Percentiles rank a stretch among this genome's conserved stretches.
phyloP scores from a whole-genome alignment of 2,888 invertebrate genomes.

The Congeria kusceri region DNA sequence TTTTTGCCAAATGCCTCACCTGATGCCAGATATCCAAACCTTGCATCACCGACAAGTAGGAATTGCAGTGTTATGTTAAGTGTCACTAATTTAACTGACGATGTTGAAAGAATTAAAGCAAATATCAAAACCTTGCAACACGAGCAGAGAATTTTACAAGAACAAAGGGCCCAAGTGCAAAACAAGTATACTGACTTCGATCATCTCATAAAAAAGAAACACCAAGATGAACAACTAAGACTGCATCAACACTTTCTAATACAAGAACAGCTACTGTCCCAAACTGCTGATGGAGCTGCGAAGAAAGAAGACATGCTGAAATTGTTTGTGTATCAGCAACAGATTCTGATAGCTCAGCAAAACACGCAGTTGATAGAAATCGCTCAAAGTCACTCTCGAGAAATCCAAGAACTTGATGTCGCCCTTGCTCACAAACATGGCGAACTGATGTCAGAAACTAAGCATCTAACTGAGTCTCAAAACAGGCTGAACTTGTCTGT shows the following conservation, averaged over 20 bases:
- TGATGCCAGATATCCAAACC: background rate
- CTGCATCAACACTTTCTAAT: conserved; percentile 40
- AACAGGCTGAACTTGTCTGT: background rate
- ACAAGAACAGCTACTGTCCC: conserved; percentile 38
- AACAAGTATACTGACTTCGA: background rate
- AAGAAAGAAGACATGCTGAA: conserved; percentile 41
- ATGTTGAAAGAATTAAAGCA: background rate
- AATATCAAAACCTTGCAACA: background rate
- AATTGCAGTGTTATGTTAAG: background rate
- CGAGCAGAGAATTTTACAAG: conserved; percentile 31
- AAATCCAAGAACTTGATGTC: conserved; percentile 7
- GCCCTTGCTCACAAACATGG: conserved; percentile 1
- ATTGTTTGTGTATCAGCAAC: conserved; percentile 49
- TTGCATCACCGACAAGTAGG: background rate
- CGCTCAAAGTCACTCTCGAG: conserved; percentile 8
- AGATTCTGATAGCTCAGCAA: conserved; percentile 35
- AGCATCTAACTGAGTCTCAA: conserved; percentile 5
- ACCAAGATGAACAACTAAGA: conserved; percentile 42
- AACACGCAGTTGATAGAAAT: conserved; percentile 33
- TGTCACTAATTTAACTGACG: background rate
- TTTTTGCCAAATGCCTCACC: background rate
- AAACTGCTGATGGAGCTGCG: conserved; percentile 3
- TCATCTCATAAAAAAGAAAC: conserved; percentile 11
- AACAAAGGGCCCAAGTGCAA: background rate
- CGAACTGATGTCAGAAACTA: conserved; percentile 3